A percentile compares a stretch with the other conserved stretches of the same genome.
These are phyloP conservation scores for Drosophila peninsularis DNA, from an alignment of 2,888 invertebrate species.

Conservation along the genomic window DNA sequence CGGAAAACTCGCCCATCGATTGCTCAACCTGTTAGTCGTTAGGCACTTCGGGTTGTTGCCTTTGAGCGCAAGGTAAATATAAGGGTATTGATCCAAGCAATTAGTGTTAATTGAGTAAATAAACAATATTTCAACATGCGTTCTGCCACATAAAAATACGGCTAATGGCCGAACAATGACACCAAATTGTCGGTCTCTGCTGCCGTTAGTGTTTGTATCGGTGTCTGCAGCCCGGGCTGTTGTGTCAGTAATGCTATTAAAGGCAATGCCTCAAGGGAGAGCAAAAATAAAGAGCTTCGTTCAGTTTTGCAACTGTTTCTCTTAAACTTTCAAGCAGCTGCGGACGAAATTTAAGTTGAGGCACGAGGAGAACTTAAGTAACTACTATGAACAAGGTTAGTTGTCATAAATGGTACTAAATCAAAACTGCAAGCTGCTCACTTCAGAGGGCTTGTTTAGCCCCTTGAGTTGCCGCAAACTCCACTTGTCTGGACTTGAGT, in stretches of 20 bases:
- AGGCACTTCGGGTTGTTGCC: slow-evolving; percentile 22
- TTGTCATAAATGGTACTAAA: slow-evolving; percentile 73
- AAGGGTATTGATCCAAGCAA: slow-evolving; percentile 75
- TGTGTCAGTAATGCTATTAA: slow-evolving; percentile 18
- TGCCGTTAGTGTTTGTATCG: slow-evolving; percentile 7
- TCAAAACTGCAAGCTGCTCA: slow-evolving; percentile 60
- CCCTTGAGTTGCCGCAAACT: slow-evolving; percentile 49
- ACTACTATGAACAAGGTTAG: slow-evolving; percentile 26
- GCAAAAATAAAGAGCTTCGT: slow-evolving; percentile 46
- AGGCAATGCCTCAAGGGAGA: slow-evolving; percentile 24
- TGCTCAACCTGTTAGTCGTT: slow-evolving; percentile 26
- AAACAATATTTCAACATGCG: slow-evolving; percentile 67
- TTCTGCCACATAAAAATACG: slow-evolving; percentile 56
- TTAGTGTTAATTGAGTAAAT: slow-evolving; percentile 76
- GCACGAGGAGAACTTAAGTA: slow-evolving; percentile 29
- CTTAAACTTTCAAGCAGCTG: slow-evolving; percentile 38
- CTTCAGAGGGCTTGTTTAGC: slow-evolving; percentile 39
- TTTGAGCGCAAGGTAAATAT: slow-evolving; percentile 66
- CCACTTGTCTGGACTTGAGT: slow-evolving; percentile 52
- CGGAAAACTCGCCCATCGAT: neutral
- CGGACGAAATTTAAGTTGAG: slow-evolving; percentile 30
- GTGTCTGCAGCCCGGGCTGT: slow-evolving; percentile 18
- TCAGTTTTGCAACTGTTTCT: slow-evolving; percentile 46
- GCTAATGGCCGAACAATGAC: slow-evolving; percentile 51
- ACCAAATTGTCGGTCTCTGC: slow-evolving; percentile 37